Base-by-base conservation (phyloP, 2,888 invertebrate genomes). In the Arge pagana region DNA sequence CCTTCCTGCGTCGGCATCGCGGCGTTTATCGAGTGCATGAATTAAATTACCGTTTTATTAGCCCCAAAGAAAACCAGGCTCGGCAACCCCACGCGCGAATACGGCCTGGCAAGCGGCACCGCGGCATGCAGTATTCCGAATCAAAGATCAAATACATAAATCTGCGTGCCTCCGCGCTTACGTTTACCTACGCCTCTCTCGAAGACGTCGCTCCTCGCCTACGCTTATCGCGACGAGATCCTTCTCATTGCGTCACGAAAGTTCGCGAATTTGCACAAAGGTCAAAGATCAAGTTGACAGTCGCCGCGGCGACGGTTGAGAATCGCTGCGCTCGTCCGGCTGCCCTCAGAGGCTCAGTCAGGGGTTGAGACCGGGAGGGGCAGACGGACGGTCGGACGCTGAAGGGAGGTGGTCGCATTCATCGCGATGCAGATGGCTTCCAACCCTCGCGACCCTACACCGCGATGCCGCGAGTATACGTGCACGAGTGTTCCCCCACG, bases 31-130 rank as follows among this genome's bases (percentile, higher is more conserved):
- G 71, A 74, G 71, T 74, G 73, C 69, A 74, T 68, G 73, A 75
- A 74, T 75, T 73, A 74, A 75, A 76, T 76, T 74, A 73, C 72
- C 71, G 72, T 74, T 76, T 74, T 74, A 76, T 76, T 72, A 68
- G 68, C 71, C 70, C 62, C 59, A n/a, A n/a, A n/a, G n/a, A n/a
- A n/a, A n/a, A n/a, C n/a, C n/a, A n/a, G n/a, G n/a, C n/a, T n/a
- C n/a, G n/a, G n/a, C n/a, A n/a, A n/a, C n/a, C n/a, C n/a, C n/a
- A n/a, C n/a, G n/a, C n/a, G n/a, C n/a, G n/a, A n/a, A n/a, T n/a
- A n/a, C n/a, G n/a, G n/a, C n/a, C n/a, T n/a, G n/a, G n/a, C n/a
- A n/a, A n/a, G n/a, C n/a, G n/a, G n/a, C n/a, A n/a, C n/a, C n/a
- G n/a, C n/a, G n/a, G n/a, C n/a, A n/a, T n/a, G n/a, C n/a, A n/a